phyloP scores from a whole-genome alignment of 2,888 invertebrate genomes.

The Osedax frankpressi region DNA sequence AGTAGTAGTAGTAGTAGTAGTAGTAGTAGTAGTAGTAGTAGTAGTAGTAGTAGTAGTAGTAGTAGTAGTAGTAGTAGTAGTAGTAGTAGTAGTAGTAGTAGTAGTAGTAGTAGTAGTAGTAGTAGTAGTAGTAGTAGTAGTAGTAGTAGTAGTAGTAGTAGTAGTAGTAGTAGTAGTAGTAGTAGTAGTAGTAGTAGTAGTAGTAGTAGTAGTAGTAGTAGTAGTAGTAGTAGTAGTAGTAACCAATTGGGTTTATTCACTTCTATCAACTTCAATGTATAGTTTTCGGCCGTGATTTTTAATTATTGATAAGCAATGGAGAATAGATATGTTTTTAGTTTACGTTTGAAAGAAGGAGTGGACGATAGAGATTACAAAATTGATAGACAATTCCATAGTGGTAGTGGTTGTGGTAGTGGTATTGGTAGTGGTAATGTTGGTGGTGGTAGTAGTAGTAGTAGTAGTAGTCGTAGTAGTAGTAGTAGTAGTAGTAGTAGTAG shows the following conservation, averaged over 20 bases:
- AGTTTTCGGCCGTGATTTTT: too few species aligned
- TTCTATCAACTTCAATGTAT: too few species aligned
- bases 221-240: conserved; percentile 12
- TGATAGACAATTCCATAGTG: not conserved
- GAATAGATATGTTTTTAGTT: too few species aligned
- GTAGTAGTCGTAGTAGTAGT: too few species aligned
- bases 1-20: conserved; percentile 19
- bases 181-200: conserved; percentile 16
- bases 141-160: conserved; percentile 14
- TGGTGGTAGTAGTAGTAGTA: too few species aligned
- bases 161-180: conserved; percentile 14
- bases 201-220: conserved; percentile 15
- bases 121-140: conserved; percentile 17
- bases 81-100: conserved; percentile 20
- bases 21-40: conserved; percentile 20
- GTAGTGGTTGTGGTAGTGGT: too few species aligned
- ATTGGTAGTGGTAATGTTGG: too few species aligned
- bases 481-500: too few species aligned
- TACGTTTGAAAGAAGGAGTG: too few species aligned
- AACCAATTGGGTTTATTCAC: too few species aligned
- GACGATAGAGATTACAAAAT: too few species aligned
- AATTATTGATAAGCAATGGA: too few species aligned
- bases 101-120: conserved; percentile 13
- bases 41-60: conserved; percentile 19
- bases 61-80: conserved; percentile 18